Conservation (phyloP, 2,797 vertebrate genomes). For the Phylloscopus collybita region DNA sequence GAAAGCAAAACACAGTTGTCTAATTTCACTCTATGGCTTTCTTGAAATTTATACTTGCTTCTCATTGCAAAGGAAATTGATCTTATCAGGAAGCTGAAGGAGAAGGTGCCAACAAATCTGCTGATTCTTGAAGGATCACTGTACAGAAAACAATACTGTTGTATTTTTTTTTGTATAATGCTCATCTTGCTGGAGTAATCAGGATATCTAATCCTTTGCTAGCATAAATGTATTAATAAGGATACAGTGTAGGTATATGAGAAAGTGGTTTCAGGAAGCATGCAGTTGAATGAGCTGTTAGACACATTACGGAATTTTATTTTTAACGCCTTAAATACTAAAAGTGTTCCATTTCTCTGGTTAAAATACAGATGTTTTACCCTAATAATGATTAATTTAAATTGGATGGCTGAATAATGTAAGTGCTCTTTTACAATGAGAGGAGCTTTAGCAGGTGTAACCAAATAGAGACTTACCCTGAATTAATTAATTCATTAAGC, state of each 20-base stretch:
- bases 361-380: neutral
- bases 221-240: constrained; percentile 62
- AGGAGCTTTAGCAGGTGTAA: constrained; percentile 22
- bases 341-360: neutral
- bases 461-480: constrained; percentile 50
- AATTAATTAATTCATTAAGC: constrained; percentile 70
- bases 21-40: constrained; percentile 59
- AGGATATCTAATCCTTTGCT: constrained; percentile 52
- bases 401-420: constrained; percentile 31
- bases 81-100: constrained; percentile 57
- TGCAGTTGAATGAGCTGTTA: neutral
- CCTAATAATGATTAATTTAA: constrained; percentile 27
- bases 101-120: constrained; percentile 55
- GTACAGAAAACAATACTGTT: constrained; percentile 49
- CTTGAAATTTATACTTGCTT: constrained; percentile 65
- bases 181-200: constrained; percentile 52
- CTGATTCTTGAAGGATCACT: constrained; percentile 58
- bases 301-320: neutral
- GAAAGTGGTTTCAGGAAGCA: neutral
- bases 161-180: constrained; percentile 45
- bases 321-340: neutral
- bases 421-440: neutral
- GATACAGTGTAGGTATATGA: neutral
- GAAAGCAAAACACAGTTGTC: constrained; percentile 36
- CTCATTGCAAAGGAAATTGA: constrained; percentile 67